These are phyloP conservation scores for Muschampia plurimacula DNA, from an alignment of 2,888 invertebrate genomes.

Conservation along the genomic window DNA sequence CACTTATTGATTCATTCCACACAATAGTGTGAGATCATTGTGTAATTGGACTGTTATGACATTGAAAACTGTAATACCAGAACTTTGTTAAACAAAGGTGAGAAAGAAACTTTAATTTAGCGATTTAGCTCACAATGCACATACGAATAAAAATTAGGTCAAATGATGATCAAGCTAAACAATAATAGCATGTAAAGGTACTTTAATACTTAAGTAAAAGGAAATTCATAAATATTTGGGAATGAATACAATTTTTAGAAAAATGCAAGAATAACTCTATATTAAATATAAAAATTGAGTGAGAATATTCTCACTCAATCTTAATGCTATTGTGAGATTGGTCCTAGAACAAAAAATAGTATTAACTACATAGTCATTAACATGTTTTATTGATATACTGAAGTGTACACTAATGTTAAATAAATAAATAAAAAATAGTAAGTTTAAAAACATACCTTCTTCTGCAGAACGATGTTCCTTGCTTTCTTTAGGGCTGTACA, in stretches of 20 bases:
- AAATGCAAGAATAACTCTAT: too few relatives aligned
- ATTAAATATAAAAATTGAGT: too few relatives aligned
- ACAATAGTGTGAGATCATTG: slow-evolving; percentile 46
- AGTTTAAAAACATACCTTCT: slow-evolving; percentile 88
- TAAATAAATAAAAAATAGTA: too few relatives aligned
- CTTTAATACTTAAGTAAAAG: neutral
- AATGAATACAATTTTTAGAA: too few relatives aligned
- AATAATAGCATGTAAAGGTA: neutral
- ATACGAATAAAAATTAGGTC: slow-evolving; percentile 6
- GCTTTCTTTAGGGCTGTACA: slow-evolving; percentile 96
- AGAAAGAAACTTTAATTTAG: slow-evolving; percentile 7
- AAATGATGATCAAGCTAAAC: neutral
- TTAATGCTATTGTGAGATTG: too few relatives aligned
- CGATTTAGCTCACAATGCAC: slow-evolving; percentile 4
- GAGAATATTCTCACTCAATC: too few relatives aligned
- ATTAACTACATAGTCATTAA: too few relatives aligned
- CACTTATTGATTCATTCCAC: slow-evolving; percentile 43
- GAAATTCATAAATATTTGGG: too few relatives aligned
- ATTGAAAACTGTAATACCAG: slow-evolving; percentile 38
- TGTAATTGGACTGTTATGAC: slow-evolving; percentile 36
- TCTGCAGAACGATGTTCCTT: slow-evolving; percentile 93
- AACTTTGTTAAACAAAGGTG: slow-evolving; percentile 22
- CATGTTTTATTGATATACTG: too few relatives aligned
- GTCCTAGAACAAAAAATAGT: too few relatives aligned
- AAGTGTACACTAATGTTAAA: too few relatives aligned